phyloP scores from a whole-genome alignment of 2,113 vertebrate species.

The Mesitornis unicolor region DNA sequence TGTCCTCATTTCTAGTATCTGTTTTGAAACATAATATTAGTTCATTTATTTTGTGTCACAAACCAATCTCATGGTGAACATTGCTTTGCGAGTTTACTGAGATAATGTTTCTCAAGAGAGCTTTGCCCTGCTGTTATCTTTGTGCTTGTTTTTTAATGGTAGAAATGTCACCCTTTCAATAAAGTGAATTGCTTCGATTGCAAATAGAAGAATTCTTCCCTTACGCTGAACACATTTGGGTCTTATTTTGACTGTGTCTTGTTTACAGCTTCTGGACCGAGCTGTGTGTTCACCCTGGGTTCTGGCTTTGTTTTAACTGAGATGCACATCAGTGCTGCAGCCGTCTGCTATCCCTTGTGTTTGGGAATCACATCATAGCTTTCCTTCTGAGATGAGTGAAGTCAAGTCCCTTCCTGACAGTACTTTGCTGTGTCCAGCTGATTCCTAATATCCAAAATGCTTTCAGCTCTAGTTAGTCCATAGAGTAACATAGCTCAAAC shows the following conservation, averaged over 20 bases:
- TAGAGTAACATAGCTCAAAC: neutral
- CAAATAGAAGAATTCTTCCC: neutral
- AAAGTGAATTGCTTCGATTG: neutral
- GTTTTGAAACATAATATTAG: constrained; percentile 26
- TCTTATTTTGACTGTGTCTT: neutral
- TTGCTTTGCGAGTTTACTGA: neutral
- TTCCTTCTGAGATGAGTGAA: neutral
- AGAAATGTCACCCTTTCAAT: neutral
- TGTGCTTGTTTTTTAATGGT: neutral
- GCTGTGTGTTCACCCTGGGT: neutral
- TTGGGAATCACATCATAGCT: neutral
- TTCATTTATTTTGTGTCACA: constrained; percentile 49
- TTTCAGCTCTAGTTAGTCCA: neutral
- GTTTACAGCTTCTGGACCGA: neutral
- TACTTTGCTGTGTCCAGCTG: neutral
- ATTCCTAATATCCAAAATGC: neutral
- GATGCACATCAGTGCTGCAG: neutral
- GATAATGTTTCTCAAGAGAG: constrained; percentile 2
- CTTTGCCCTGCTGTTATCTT: neutral
- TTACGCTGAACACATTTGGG: neutral
- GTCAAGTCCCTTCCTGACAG: neutral
- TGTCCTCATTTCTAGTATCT: constrained; percentile 6
- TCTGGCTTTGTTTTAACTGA: neutral
- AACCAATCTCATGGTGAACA: constrained; percentile 11
- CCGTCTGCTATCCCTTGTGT: neutral